A percentile compares a stretch with the other conserved stretches of the same genome.
phyloP scores from a whole-genome alignment of 1,140 invertebrate genomes.

The Atta cephalotes region DNA sequence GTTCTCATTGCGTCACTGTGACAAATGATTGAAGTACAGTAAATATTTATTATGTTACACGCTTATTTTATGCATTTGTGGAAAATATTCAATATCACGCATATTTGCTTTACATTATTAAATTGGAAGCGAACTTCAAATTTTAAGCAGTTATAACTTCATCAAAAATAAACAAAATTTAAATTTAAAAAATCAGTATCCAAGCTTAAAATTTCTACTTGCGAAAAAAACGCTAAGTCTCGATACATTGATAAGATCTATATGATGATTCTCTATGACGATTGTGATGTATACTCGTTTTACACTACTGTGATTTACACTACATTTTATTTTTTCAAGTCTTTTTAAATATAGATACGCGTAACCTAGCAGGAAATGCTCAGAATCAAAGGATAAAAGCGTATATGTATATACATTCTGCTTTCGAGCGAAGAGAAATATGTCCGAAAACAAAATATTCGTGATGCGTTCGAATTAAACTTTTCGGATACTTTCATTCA shows the following conservation, averaged over 20 bases:
- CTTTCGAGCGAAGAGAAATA: constrained; percentile 1
- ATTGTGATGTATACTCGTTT: not conserved
- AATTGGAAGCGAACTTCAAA: no score
- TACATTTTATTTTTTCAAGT: not conserved
- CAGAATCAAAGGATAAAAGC: not conserved
- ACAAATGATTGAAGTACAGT: not conserved
- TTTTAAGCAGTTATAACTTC: no score
- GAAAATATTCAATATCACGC: not conserved
- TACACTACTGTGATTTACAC: no score
- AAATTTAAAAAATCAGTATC: no score
- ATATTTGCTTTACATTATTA: not conserved
- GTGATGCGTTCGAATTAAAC: not conserved
- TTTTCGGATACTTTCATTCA: constrained; percentile 29
- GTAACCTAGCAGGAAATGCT: not conserved
- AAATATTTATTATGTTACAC: not conserved
- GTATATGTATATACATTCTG: constrained; percentile 5
- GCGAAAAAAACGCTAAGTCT: no score
- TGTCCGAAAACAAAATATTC: not conserved
- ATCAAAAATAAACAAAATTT: no score
- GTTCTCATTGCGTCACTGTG: constrained; percentile 9
- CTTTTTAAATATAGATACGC: not conserved
- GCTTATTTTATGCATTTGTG: not conserved
- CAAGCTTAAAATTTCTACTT: no score
- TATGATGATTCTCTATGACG: not conserved
- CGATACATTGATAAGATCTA: not conserved